Conservation (phyloP, 2,113 vertebrate genomes). For the Andinoacara biseriatus region DNA sequence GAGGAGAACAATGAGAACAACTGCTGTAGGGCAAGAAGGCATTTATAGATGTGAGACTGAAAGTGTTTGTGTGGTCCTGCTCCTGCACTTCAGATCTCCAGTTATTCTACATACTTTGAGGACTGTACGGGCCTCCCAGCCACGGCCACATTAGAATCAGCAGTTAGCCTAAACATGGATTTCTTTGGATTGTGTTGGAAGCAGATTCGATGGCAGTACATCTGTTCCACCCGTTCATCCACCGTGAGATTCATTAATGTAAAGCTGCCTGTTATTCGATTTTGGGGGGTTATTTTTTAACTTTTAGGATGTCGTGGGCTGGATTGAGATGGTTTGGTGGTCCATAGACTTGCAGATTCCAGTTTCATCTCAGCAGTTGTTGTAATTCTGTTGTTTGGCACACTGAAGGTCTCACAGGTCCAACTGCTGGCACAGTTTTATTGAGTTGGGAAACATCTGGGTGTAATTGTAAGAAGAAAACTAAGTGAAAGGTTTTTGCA, state of each 20-base stretch:
- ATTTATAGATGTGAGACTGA: background rate
- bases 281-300: too few relatives aligned
- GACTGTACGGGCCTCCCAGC: too few relatives aligned
- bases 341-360: background rate
- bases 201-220: background rate
- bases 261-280: too few relatives aligned
- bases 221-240: too few relatives aligned
- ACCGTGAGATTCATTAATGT: too few relatives aligned
- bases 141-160: background rate
- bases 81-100: background rate
- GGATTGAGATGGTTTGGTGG: background rate
- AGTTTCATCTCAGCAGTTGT: background rate
- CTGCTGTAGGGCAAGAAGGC: background rate
- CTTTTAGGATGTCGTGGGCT: background rate
- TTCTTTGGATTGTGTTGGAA: background rate
- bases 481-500: background rate
- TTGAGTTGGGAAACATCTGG: background rate
- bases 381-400: background rate
- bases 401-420: background rate
- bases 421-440: background rate
- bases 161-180: background rate
- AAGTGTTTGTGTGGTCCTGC: background rate
- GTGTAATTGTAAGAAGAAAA: background rate
- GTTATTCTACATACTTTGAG: background rate
- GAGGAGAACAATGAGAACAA: background rate